These are phyloP conservation scores for Rallus limicola DNA, from an alignment of 2,113 vertebrate species.

Conservation along the genomic window DNA sequence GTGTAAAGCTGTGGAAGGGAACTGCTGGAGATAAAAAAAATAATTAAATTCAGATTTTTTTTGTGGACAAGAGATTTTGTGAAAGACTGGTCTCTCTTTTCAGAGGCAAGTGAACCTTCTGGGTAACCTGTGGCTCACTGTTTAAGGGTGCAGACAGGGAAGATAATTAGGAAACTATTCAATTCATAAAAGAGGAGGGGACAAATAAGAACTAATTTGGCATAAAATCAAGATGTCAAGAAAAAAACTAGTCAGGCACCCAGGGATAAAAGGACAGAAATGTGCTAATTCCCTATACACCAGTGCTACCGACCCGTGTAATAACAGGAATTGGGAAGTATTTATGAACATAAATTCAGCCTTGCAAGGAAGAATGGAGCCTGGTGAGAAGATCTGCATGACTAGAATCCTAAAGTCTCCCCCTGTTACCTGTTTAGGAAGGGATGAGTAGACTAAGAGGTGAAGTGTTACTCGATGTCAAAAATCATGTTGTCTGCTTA, in stretches of 20 bases:
- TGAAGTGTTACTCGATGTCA: not conserved
- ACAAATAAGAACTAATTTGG: not conserved
- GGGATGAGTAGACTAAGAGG: not conserved
- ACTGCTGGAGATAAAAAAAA: rapidly evolving
- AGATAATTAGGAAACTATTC: not conserved
- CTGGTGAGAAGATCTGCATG: not conserved
- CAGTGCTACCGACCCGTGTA: not conserved
- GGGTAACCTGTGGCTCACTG: not conserved
- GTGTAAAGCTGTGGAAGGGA: not conserved
- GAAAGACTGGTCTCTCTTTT: not conserved
- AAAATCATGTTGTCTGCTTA: not conserved
- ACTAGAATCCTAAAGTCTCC: not conserved
- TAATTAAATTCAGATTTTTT: not conserved
- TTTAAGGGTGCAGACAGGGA: not conserved
- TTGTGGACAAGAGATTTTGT: not conserved
- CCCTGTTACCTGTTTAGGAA: not conserved
- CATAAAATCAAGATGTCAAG: constrained; percentile 8
- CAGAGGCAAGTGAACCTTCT: not conserved
- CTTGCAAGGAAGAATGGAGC: not conserved
- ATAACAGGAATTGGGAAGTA: not conserved
- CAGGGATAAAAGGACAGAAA: not conserved
- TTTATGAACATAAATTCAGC: not conserved
- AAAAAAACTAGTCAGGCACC: not conserved
- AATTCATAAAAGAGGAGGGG: not conserved
- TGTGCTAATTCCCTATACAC: not conserved